Percentiles rank a stretch among this genome's conserved stretches.
Evolutionary conservation across 2,113 vertebrate genomes (phyloP).

Genomic region (Bucco capensis): DNA sequence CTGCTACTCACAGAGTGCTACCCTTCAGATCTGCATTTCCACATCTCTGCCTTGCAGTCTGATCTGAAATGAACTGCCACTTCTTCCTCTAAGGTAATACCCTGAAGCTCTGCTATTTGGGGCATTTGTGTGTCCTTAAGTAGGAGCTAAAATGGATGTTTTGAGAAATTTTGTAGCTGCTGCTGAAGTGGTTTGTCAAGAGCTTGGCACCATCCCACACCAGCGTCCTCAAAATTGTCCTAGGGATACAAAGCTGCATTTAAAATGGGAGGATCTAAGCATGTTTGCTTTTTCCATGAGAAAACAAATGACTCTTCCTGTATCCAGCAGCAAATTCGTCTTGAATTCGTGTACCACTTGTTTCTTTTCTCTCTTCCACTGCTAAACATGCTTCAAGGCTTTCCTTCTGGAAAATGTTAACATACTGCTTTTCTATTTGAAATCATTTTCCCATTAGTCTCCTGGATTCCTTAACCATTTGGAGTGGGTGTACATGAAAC

Average conservation of each 20-base stretch:
- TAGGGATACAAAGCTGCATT: conserved; percentile 1
- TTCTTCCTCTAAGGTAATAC: not conserved
- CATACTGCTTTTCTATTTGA: not conserved
- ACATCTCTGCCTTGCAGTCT: not conserved
- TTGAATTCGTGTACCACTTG: not conserved
- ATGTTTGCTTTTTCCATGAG: not conserved
- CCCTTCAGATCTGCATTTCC: not conserved
- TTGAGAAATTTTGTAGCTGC: not conserved
- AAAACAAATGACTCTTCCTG: not conserved
- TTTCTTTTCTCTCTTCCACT: not conserved
- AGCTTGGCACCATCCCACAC: not conserved
- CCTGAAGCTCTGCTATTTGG: not conserved
- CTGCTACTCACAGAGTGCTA: not conserved
- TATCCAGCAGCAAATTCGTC: not conserved
- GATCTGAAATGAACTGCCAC: not conserved
- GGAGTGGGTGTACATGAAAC: not conserved
- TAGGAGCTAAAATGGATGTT: not conserved
- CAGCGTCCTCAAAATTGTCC: not conserved
- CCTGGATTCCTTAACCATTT: not conserved
- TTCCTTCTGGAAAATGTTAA: not conserved
- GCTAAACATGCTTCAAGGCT: not conserved
- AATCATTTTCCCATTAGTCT: not conserved
- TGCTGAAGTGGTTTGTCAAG: conserved; percentile 7
- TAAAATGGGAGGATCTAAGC: conserved; percentile 12
- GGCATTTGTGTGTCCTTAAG: not conserved